These are phyloP conservation scores for Bombus soroeensis DNA, from an alignment of 1,140 invertebrate genomes.

Conservation along the genomic window DNA sequence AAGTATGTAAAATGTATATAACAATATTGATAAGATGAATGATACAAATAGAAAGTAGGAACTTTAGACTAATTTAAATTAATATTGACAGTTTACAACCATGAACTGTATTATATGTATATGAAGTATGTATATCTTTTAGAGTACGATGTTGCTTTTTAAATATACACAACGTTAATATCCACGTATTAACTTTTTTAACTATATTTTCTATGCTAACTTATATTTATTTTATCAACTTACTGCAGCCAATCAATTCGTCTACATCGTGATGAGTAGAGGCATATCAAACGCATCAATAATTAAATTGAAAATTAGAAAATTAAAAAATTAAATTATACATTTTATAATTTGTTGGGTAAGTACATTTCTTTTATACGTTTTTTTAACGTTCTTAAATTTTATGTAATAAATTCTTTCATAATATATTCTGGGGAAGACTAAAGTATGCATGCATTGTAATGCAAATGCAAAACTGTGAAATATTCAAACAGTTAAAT, in stretches of 20 bases:
- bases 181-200: slow-evolving; percentile 18
- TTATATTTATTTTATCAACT: slow-evolving; percentile 60
- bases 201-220: slow-evolving; percentile 28
- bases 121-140: neutral
- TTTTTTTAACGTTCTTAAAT: neutral
- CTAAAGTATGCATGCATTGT: slow-evolving; percentile 55
- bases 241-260: slow-evolving; percentile 75
- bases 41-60: neutral
- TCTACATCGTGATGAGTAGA: slow-evolving; percentile 68
- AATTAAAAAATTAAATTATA: slow-evolving; percentile 19
- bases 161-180: slow-evolving; percentile 29
- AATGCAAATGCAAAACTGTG: slow-evolving; percentile 49
- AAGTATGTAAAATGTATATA: neutral
- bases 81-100: neutral
- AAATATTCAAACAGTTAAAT: slow-evolving; percentile 38
- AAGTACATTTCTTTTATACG: neutral
- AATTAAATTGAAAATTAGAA: slow-evolving; percentile 35
- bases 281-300: slow-evolving; percentile 60
- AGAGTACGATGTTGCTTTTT: neutral
- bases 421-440: slow-evolving; percentile 7
- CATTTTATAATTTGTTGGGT: neutral
- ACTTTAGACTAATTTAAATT: slow-evolving; percentile 1
- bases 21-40: slow-evolving; percentile 1
- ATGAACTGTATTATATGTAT: neutral
- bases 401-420: neutral